A percentile compares a stretch with the other conserved stretches of the same genome.
phyloP scores from a whole-genome alignment of 2,797 vertebrate species.

The Corythornis leucogaster region DNA sequence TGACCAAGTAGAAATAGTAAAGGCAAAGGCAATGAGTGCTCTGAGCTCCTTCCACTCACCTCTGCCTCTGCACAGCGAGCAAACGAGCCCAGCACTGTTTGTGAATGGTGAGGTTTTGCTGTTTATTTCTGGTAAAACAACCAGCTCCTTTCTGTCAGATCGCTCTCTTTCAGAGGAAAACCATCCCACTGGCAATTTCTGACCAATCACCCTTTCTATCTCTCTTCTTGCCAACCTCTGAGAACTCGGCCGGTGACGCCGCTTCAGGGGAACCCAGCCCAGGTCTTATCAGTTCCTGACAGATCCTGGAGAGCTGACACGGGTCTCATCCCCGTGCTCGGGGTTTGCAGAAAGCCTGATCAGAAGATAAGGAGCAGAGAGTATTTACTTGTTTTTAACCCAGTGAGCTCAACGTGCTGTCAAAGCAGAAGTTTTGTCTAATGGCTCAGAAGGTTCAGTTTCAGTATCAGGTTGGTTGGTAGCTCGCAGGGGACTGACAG shows the following conservation, averaged over 20 bases:
- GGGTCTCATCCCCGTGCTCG: neutral
- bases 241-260: neutral
- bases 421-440: neutral
- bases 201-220: neutral
- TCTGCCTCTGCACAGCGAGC: neutral
- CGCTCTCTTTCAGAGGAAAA: neutral
- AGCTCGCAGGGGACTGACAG: neutral
- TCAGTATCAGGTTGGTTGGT: neutral
- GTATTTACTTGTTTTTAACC: slow-evolving; percentile 18
- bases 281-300: slow-evolving; percentile 45
- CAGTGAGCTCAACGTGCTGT: neutral
- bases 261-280: slow-evolving; percentile 28
- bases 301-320: neutral
- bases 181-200: neutral
- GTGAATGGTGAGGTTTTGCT: neutral
- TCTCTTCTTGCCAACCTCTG: slow-evolving; percentile 6
- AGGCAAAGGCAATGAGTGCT: neutral
- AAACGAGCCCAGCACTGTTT: neutral
- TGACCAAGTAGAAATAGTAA: neutral
- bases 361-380: neutral
- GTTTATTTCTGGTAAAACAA: neutral
- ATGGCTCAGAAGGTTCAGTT: slow-evolving; percentile 9
- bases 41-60: neutral
- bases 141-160: neutral
- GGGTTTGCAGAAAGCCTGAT: slow-evolving; percentile 11